Conservation (phyloP, 2,888 invertebrate species). For the Drosophila imparisetae region DNA sequence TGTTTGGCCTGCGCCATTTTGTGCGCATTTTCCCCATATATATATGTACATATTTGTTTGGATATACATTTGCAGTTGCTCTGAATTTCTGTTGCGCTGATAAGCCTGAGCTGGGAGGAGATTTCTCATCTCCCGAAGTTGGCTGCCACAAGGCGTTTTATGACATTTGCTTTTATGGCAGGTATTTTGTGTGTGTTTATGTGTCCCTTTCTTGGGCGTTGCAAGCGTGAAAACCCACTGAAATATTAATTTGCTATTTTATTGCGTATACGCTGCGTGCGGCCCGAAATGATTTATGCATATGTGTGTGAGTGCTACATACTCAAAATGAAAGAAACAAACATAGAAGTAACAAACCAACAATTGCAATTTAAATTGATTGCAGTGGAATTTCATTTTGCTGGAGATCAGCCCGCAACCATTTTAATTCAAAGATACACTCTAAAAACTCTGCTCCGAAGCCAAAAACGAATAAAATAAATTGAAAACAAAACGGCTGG, state of each 20-base stretch:
- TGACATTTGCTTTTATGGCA: constrained; percentile 78
- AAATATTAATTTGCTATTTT: constrained; percentile 77
- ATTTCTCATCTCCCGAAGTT: constrained; percentile 18
- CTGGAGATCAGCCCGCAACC: constrained; percentile 2
- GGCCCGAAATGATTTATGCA: constrained; percentile 67
- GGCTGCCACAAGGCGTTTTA: constrained; percentile 64
- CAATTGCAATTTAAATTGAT: constrained; percentile 17
- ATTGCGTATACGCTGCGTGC: constrained; percentile 64
- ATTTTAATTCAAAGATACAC: constrained; percentile 6
- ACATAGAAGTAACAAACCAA: constrained; percentile 15
- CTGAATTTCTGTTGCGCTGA: constrained; percentile 63
- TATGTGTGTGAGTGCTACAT: background rate
- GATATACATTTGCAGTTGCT: constrained; percentile 70
- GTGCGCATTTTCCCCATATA: constrained; percentile 61
- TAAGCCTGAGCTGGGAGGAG: constrained; percentile 58
- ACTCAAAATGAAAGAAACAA: constrained; percentile 19
- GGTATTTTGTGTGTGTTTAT: constrained; percentile 51
- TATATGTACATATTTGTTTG: constrained; percentile 57
- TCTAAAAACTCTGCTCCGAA: constrained; percentile 1
- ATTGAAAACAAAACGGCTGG: constrained; percentile 63
- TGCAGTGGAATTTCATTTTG: constrained; percentile 28
- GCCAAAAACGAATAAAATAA: background rate
- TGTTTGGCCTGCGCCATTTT: constrained; percentile 49
- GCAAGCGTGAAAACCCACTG: constrained; percentile 59
- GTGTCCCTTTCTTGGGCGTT: constrained; percentile 32